Conservation (phyloP, 1,140 invertebrate genomes). For the Periplaneta americana region DNA sequence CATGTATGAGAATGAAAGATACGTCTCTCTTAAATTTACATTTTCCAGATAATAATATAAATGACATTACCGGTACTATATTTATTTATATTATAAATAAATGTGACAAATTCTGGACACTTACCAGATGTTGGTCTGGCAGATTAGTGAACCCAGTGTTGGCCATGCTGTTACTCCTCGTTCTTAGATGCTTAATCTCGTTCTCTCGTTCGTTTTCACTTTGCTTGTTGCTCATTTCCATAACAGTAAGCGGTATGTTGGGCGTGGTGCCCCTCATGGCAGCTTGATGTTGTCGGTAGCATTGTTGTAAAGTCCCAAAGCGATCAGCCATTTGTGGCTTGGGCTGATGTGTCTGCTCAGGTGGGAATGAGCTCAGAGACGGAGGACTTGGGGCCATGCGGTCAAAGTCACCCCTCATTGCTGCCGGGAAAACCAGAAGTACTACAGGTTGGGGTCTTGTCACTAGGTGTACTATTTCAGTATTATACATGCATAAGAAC, state of each 20-base stretch:
- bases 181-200: background rate
- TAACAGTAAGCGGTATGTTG: slow-evolving; percentile 24
- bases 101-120: background rate
- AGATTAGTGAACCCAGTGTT: background rate
- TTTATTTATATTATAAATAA: no score
- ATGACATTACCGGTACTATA: no score
- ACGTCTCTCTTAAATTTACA: no score
- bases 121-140: background rate
- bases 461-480: background rate
- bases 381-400: background rate
- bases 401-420: slow-evolving; percentile 1
- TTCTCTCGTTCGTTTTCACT: slow-evolving; percentile 1
- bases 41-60: no score
- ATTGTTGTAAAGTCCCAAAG: slow-evolving; percentile 44
- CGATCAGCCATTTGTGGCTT: slow-evolving; percentile 3
- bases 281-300: slow-evolving; percentile 58
- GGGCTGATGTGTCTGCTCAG: background rate
- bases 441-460: background rate
- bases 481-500: background rate
- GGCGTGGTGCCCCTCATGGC: slow-evolving; percentile 38
- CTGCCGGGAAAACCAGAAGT: background rate
- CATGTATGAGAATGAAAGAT: no score
- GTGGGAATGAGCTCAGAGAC: background rate
- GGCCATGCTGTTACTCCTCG: background rate
- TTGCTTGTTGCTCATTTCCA: slow-evolving; percentile 20